phyloP scores from a whole-genome alignment of 2,888 invertebrate species.

The Schizaphis graminum region DNA sequence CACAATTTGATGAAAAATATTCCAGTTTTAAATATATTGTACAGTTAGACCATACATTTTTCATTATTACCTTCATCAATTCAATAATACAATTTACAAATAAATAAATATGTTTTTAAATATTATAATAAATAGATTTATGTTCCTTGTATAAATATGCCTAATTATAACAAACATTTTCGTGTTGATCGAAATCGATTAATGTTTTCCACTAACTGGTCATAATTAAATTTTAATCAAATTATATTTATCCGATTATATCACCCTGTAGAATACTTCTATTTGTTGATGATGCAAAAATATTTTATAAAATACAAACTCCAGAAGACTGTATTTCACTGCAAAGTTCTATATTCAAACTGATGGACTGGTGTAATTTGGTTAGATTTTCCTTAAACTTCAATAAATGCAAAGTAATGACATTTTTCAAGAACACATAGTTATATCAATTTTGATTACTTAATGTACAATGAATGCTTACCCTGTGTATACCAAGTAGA shows the following conservation, averaged over 20 bases:
- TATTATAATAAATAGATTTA: neutral
- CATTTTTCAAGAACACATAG: conserved; percentile 8
- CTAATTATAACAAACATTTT: neutral
- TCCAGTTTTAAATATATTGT: neutral
- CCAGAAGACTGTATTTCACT: conserved; percentile 1
- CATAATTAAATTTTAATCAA: neutral
- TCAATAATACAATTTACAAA: neutral
- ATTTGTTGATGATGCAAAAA: too few relatives aligned
- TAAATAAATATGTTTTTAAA: neutral
- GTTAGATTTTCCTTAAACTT: conserved; percentile 2
- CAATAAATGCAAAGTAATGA: conserved; percentile 36
- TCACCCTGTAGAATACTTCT: too few relatives aligned
- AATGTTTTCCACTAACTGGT: neutral
- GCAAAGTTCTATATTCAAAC: neutral
- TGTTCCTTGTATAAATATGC: neutral
- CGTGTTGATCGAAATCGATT: neutral
- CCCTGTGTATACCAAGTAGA: neutral
- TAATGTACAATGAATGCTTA: neutral
- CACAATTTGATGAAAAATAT: neutral
- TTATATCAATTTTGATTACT: conserved; percentile 29
- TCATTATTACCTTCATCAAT: neutral
- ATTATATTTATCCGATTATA: neutral
- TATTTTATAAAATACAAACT: neutral
- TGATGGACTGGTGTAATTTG: conserved; percentile 23
- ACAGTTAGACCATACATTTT: neutral